A percentile compares a stretch with the other conserved stretches of the same genome.
Evolutionary conservation across 2,113 vertebrate species (phyloP).

Genomic region (Paramisgurnus dabryanus): DNA sequence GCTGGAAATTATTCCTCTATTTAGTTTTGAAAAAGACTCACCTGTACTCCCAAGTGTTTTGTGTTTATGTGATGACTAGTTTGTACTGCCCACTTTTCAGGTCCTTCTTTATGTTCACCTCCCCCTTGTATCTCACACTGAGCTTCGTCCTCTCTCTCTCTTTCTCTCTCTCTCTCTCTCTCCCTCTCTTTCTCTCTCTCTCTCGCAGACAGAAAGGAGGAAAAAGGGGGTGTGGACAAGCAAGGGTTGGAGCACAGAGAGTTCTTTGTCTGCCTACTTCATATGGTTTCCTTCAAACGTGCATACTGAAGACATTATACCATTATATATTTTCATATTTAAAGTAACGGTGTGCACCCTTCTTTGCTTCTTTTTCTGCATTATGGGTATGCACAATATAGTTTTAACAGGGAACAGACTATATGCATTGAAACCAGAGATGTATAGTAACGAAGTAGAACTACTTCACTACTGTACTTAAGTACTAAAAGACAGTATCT

Average conservation of each 20-base stretch:
- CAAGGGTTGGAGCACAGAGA: constrained; percentile 76
- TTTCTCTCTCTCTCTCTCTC: constrained; percentile 38
- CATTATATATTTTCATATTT: constrained; percentile 74
- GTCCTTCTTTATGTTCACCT: constrained; percentile 56
- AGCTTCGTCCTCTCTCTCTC: constrained; percentile 35
- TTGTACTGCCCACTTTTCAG: constrained; percentile 69
- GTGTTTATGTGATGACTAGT: constrained; percentile 35
- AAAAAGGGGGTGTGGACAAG: constrained; percentile 63
- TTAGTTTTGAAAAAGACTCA: constrained; percentile 35
- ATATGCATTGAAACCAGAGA: no score
- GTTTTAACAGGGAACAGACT: not conserved
- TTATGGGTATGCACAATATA: constrained; percentile 11
- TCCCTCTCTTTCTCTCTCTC: constrained; percentile 43
- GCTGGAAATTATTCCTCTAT: not conserved
- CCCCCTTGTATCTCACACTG: constrained; percentile 43
- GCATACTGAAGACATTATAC: constrained; percentile 82
- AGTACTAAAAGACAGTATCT: no score
- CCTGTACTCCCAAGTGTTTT: constrained; percentile 56
- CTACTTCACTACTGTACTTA: no score
- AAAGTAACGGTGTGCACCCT: constrained; percentile 19
- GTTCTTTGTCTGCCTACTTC: constrained; percentile 78
- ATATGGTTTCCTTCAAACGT: constrained; percentile 82
- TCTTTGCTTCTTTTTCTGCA: constrained; percentile 6
- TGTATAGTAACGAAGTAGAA: no score
- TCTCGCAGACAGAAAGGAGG: constrained; percentile 64